Evolutionary conservation across 2,888 invertebrate genomes (phyloP), one percentile per base, ranked within the genome.

Genomic region (Eumacrocentrus americanus): DNA sequence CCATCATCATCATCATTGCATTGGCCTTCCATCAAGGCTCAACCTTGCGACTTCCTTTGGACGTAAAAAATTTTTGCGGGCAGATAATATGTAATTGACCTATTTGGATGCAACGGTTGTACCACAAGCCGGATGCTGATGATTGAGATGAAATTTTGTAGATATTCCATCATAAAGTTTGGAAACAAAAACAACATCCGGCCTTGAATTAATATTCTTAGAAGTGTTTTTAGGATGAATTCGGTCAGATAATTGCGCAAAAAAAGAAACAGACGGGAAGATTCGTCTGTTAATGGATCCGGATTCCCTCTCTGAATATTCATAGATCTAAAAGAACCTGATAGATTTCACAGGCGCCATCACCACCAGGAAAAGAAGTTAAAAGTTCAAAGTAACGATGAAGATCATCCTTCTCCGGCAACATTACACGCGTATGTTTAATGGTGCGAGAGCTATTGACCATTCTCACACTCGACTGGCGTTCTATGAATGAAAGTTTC

Each of bases 401-500:
- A 12, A 25, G 23, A 46, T 25, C 4, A 25, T 22, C 23, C 3
- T 9, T 9, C 9, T 11, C 14, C 3, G 1, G 16, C 14, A 37
- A 38, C n/a, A 48, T 38, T 12, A 34, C 40, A 47, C 38, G 38
- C 48, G 34, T 18, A 34, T 18, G 16, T 34, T 46, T 42, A 34
- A 55, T 51, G 55, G 20, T 56, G 40, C 51, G 40, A 11, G 20
- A 47, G 47, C 46, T 56, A 52, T 51, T 61, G 60, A 42, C 48
- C 60, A 60, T 60, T 62, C 53, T 55, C 57, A 35, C 46, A 53
- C 48, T n/a, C n/a, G n/a, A n/a, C n/a, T n/a, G 35, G 55, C 52
- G 44, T 65, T 67, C 68, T 67, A 69, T 70, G 70, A 70, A 70
- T 70, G 68, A 68, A 70, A 70, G 67, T 66, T 64, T 62, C 23